These are phyloP conservation scores for Sphenopsis melanotis DNA, from an alignment of 2,797 vertebrate species.

Conservation along the genomic window DNA sequence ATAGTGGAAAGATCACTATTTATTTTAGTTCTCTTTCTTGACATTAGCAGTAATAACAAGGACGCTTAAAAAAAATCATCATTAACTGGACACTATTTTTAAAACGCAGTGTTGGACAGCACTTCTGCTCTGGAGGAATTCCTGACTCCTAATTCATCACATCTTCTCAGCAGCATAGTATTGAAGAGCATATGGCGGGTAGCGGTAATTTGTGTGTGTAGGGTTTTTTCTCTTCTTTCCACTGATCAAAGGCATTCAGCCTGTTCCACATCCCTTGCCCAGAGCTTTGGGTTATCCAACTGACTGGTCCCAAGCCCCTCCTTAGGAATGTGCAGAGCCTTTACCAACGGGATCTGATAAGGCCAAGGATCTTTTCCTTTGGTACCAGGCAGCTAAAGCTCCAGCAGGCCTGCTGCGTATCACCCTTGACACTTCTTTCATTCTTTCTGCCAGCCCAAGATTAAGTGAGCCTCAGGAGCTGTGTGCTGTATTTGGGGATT, in stretches of 20 bases:
- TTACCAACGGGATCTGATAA: background rate
- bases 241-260: background rate
- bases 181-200: background rate
- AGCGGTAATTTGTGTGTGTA: background rate
- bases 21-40: background rate
- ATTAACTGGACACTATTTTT: background rate
- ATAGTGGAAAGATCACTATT: background rate
- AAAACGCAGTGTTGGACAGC: background rate
- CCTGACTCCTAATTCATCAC: background rate
- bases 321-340: background rate
- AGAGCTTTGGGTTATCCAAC: background rate
- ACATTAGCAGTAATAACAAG: background rate
- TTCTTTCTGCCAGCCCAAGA: constrained; percentile 2
- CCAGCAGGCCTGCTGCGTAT: constrained; percentile 21
- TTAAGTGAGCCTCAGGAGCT: background rate
- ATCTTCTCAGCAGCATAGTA: background rate
- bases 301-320: background rate
- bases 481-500: background rate
- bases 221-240: background rate
- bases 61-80: background rate
- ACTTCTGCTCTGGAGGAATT: background rate
- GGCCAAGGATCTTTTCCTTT: background rate
- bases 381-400: background rate
- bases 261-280: background rate
- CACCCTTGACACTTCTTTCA: constrained; percentile 46